Conservation (phyloP, 2,888 invertebrate species). For the Drepana falcataria region DNA sequence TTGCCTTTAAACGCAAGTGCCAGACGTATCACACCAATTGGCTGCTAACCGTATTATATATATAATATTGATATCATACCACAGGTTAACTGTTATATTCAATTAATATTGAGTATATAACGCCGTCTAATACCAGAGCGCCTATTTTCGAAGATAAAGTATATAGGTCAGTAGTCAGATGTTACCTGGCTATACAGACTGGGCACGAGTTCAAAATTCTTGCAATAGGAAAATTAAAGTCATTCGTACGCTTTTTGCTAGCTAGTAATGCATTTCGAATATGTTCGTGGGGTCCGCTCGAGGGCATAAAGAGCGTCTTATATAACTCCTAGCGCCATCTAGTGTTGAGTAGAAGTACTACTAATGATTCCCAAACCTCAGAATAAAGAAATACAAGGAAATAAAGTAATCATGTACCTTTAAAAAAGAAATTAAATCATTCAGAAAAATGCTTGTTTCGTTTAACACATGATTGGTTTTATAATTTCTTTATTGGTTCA, state of each 20-base stretch:
- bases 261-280: constrained; percentile 4
- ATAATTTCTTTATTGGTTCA: no score
- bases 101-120: neutral
- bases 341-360: constrained; percentile 44
- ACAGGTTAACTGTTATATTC: no score
- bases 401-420: no score
- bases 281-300: neutral
- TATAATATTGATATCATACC: no score
- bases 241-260: neutral
- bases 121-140: constrained; percentile 4
- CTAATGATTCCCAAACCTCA: neutral
- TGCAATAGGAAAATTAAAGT: constrained; percentile 2
- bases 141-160: constrained; percentile 1
- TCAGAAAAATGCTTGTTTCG: no score
- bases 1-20: no score
- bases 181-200: constrained; percentile 1
- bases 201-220: constrained; percentile 13
- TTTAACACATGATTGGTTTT: no score
- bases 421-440: no score
- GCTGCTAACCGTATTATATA: no score
- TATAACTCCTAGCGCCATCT: constrained; percentile 47
- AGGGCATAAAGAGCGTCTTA: constrained; percentile 1
- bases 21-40: no score
- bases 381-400: no score
- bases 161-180: constrained; percentile 1